Evolutionary conservation across 2,797 vertebrate species (phyloP).

Genomic region (Urocyon cinereoargenteus): DNA sequence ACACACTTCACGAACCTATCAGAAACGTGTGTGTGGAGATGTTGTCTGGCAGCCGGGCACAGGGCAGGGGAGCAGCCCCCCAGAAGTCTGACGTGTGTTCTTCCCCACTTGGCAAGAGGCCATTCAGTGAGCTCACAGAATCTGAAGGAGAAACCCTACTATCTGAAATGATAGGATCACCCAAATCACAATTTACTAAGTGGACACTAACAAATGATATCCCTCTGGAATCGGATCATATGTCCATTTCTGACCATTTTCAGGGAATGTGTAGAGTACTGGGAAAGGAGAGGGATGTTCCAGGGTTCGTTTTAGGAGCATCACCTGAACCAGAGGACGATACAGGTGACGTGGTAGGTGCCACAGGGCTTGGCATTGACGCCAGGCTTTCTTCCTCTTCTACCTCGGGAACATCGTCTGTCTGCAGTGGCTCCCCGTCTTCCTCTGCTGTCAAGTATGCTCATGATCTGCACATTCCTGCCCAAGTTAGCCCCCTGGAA

Average conservation of each 20-base stretch:
- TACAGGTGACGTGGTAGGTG: neutral
- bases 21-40: neutral
- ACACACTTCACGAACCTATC: accelerated
- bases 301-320: neutral
- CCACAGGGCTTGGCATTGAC: neutral
- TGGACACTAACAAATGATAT: neutral
- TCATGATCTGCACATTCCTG: neutral
- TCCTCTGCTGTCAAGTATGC: neutral
- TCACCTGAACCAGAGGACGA: neutral
- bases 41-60: neutral
- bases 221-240: neutral
- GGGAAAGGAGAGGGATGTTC: neutral
- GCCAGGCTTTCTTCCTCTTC: slow-evolving; percentile 8
- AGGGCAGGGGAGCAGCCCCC: neutral
- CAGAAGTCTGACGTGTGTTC: neutral
- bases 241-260: neutral
- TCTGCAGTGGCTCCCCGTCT: neutral
- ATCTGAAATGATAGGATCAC: neutral
- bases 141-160: neutral
- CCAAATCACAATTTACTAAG: neutral
- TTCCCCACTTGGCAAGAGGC: neutral
- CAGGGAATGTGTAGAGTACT: slow-evolving; percentile 1
- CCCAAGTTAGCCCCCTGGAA: accelerated
- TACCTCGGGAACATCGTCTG: neutral
- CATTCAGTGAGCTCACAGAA: neutral